Percentiles rank a stretch among this genome's conserved stretches.
Evolutionary conservation across 1,140 invertebrate species (phyloP).

Genomic region (Cephus cinctus): DNA sequence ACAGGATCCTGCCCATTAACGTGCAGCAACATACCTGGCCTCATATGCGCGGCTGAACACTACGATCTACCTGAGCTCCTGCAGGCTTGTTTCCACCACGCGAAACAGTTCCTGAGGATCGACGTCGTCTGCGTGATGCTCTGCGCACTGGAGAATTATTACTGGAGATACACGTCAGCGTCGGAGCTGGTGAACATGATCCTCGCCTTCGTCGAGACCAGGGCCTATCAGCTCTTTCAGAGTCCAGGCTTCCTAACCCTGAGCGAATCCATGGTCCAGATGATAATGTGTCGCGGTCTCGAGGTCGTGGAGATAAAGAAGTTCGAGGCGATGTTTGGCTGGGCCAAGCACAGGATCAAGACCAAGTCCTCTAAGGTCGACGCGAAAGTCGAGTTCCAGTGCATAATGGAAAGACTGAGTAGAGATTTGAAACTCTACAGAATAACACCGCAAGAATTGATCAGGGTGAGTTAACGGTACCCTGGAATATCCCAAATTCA

Average conservation of each 20-base stretch:
- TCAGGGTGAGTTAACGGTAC: conserved; percentile 75
- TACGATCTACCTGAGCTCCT: conserved; percentile 90
- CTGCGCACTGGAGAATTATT: conserved; percentile 90
- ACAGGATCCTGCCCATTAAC: conserved; percentile 89
- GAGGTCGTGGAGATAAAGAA: conserved; percentile 88
- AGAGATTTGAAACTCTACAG: conserved; percentile 86
- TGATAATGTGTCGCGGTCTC: conserved; percentile 87
- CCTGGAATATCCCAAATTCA: too few relatives aligned
- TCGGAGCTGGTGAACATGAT: conserved; percentile 94
- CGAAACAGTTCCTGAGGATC: conserved; percentile 88
- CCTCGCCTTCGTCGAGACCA: conserved; percentile 83
- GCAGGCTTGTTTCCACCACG: conserved; percentile 93
- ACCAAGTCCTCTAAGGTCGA: conserved; percentile 72
- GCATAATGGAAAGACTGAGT: conserved; percentile 87
- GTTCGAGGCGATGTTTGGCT: conserved; percentile 90
- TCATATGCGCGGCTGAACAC: conserved; percentile 92
- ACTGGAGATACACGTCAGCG: conserved; percentile 92
- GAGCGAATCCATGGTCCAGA: conserved; percentile 92
- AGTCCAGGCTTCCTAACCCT: conserved; percentile 80
- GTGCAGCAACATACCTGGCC: conserved; percentile 87
- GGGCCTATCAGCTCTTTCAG: conserved; percentile 80
- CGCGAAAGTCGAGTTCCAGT: conserved; percentile 85
- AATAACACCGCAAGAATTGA: conserved; percentile 89
- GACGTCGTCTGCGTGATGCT: conserved; percentile 92
- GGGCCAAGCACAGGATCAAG: conserved; percentile 83